Conservation (phyloP, 2,888 invertebrate genomes). For the Bombyx huttoni region DNA sequence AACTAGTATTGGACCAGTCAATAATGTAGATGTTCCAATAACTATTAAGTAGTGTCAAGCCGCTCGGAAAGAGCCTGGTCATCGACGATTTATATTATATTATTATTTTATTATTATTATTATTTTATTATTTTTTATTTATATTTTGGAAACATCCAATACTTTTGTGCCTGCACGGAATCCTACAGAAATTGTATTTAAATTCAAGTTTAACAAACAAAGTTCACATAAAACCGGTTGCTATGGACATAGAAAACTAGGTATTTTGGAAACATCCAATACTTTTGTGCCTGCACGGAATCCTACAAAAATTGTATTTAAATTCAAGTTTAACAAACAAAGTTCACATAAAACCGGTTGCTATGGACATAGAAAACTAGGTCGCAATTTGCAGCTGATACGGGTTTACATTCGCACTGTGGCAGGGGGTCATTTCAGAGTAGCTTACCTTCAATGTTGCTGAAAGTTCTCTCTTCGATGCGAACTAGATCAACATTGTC, state of each 20-base stretch:
- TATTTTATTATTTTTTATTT: too few species aligned
- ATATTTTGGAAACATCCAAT: background rate
- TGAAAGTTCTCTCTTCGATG: constrained; percentile 76
- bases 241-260: constrained; percentile 2
- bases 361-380: constrained; percentile 3
- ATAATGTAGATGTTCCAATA: too few species aligned
- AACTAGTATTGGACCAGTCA: too few species aligned
- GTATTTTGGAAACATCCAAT: background rate
- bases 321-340: background rate
- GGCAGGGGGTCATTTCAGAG: background rate
- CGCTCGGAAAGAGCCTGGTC: too few species aligned
- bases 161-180: background rate
- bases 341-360: background rate
- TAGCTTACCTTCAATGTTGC: constrained; percentile 66
- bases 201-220: background rate
- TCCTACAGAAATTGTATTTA: background rate
- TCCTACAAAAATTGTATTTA: background rate
- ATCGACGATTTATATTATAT: too few species aligned
- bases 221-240: background rate
- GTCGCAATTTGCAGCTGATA: constrained; percentile 2
- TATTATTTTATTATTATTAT: too few species aligned
- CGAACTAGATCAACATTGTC: constrained; percentile 71
- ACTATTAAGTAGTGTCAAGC: too few species aligned
- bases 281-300: background rate
- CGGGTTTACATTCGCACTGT: constrained; percentile 1